Base-by-base conservation (phyloP, 2,888 invertebrate genomes). In the Lepidonotus clava region DNA sequence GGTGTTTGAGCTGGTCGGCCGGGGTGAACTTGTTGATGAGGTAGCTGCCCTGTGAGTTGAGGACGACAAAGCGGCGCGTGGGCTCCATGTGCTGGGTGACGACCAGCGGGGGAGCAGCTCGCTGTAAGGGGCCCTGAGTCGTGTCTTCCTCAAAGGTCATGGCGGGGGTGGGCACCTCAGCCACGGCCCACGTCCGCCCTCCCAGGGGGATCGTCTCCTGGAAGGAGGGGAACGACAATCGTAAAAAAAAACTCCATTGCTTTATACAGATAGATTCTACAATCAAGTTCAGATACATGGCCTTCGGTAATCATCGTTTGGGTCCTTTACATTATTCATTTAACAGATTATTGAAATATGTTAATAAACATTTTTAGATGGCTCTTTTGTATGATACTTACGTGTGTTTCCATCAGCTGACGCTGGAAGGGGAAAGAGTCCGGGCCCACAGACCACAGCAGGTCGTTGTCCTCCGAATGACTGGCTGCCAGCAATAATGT, bases 121-220 rank as follows among this genome's bases (percentile, higher is more conserved):
- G 84, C 86, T 86, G 87, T 53, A 86, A 86, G 83, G 83, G 86
- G 86, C 86, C 61, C 66, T 86, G 89, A 41, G 87, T 88, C 38
- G 46, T 46, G 6, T 28, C 71, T 77, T n/a, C 77, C 24, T 67
- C 85, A 5, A 46, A 77, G 40, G 76, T 86, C 21, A 56, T n/a
- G 40, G 34, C 32, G 84, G 86, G 21, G 83, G 87, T 51, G 86
- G 93, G 92, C 36, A 96, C 95, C 94, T 97, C 97, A 18, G 96
- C 95, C 91, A 98, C 95, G 5, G 97, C 97, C 97, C 98, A 97
- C 0, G 97, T 97, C 8, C 97, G 96, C n/a, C 98, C 98, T 93
- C 97, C 97, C 0, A 98, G 95, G 38, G 96, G 96, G 66, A 97
- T 94, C 87, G 97, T 95, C 0, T 97, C 96, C 94, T 97, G 96